Conservation (phyloP, 92 coral and sea anemone genomes). For the Desmophyllum pertusum region DNA sequence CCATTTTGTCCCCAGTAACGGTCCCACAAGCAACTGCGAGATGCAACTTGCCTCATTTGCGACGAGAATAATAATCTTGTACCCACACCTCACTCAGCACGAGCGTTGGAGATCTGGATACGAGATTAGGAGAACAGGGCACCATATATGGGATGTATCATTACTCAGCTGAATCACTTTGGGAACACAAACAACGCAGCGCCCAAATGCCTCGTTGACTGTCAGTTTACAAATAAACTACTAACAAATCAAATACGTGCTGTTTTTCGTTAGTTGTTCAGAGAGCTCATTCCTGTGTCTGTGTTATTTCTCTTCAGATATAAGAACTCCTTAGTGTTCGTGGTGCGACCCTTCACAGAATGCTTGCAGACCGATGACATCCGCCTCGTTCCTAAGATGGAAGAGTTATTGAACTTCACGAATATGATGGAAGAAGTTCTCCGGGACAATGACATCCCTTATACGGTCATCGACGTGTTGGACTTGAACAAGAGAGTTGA, state of each 20-base stretch:
- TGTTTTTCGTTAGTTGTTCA: background rate
- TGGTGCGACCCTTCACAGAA: conserved; percentile 84
- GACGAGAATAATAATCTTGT: too few species aligned
- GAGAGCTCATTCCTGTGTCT: background rate
- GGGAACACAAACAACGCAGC: too few species aligned
- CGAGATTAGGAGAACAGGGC: too few species aligned
- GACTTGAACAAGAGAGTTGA: conserved; percentile 55
- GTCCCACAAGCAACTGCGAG: too few species aligned
- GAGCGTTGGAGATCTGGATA: too few species aligned
- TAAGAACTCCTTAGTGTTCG: conserved; percentile 74
- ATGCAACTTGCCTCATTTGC: too few species aligned
- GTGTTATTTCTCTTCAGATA: conserved; percentile 51
- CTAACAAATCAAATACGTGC: background rate
- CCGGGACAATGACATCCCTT: conserved; percentile 56
- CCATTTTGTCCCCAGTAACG: too few species aligned
- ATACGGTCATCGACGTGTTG: conserved; percentile 65
- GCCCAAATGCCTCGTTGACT: background rate
- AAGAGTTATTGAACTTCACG: conserved; percentile 73
- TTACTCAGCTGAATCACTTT: too few species aligned
- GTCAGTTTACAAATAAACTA: background rate
- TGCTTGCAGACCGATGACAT: conserved; percentile 74
- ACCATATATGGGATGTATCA: too few species aligned
- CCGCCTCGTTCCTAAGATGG: conserved; percentile 80
- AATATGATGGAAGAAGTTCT: conserved; percentile 70
- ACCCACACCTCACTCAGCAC: too few species aligned